Base-by-base conservation (phyloP, 2,797 vertebrate species). In the Gadopsis marmoratus region DNA sequence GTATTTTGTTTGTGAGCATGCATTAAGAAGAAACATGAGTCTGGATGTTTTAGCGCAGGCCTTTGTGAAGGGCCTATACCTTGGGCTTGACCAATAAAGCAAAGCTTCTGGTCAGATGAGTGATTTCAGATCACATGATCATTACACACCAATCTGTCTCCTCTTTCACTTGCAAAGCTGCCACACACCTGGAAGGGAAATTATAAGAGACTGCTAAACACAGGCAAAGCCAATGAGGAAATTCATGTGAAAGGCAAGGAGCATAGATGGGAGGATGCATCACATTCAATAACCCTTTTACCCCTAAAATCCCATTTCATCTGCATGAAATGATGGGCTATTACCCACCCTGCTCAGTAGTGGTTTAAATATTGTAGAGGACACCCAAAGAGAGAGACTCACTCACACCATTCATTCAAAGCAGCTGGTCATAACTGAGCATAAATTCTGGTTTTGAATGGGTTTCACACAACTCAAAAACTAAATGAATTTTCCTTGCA, bases 221-320 rank as follows among this genome's bases (percentile, higher is more conserved):
- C 81, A 88, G 64, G 45, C 54, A 73, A 82, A 82, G 68, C 80
- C 82, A 78, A 68, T 76, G 37, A 62, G 88, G 81, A 88, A 79
- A 82, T 82, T 76, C 26, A 63, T 68, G 76, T 87, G 78, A 87
- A 86, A 82, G 76, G 66, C 45, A 37, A 82, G 84, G 33, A 78
- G 60, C 78, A 12, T 53, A 23, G 76, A 70, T 82, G 73, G 79
- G 74, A 76, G 71, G 64, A 29, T 70, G 59, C 71, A 81, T 93
- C 83, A 75, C 81, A 71, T 90, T 84, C 79, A 87, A 79, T 89
- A 76, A 90, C 73, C n/a, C 74, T 78, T 86, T 81, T 33, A 26
- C 53, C 55, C 75, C 76, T 3, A 53, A 71, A 86, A 82, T 71
- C 60, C 59, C 58, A 69, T 83, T 91, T 91, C 63, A 87, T 88